A percentile compares a stretch with the other conserved stretches of the same genome.
phyloP scores from a whole-genome alignment of 2,888 invertebrate genomes.

The Meliscaeva auricollis region DNA sequence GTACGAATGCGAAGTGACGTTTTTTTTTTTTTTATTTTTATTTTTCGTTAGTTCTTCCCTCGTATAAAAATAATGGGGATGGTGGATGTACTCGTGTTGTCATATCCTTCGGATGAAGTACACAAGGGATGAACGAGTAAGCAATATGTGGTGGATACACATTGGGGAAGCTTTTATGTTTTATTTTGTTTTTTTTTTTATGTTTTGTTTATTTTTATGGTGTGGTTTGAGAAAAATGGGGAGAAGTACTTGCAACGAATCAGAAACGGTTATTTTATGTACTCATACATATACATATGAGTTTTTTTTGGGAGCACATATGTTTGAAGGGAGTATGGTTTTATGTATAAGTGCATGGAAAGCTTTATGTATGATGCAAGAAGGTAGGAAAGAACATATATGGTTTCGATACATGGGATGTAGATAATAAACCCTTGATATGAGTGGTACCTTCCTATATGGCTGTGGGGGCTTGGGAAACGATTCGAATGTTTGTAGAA shows the following conservation, averaged over 20 bases:
- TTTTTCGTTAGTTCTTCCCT: constrained; percentile 15
- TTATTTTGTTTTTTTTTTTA: constrained; percentile 30
- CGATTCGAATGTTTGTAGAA: too few relatives aligned
- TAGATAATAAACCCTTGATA: too few relatives aligned
- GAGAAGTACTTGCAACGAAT: constrained; percentile 65
- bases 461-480: too few relatives aligned
- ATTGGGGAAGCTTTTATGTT: constrained; percentile 74
- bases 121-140: constrained; percentile 71
- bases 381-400: too few relatives aligned
- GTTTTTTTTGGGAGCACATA: constrained; percentile 56
- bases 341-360: constrained; percentile 25
- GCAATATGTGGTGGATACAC: constrained; percentile 69
- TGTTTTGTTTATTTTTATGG: constrained; percentile 36
- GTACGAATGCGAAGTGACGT: constrained; percentile 56
- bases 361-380: constrained; percentile 48
- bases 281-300: constrained; percentile 51
- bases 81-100: constrained; percentile 65
- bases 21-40: constrained; percentile 13
- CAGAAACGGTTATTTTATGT: constrained; percentile 70
- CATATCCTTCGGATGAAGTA: constrained; percentile 74
- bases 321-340: constrained; percentile 39
- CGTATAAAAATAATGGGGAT: constrained; percentile 27
- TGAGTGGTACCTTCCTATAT: too few relatives aligned
- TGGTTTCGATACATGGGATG: constrained; percentile 3
- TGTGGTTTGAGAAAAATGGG: constrained; percentile 40